Conservation (phyloP, 1,140 invertebrate species). For the Drosophila pectinifera region DNA sequence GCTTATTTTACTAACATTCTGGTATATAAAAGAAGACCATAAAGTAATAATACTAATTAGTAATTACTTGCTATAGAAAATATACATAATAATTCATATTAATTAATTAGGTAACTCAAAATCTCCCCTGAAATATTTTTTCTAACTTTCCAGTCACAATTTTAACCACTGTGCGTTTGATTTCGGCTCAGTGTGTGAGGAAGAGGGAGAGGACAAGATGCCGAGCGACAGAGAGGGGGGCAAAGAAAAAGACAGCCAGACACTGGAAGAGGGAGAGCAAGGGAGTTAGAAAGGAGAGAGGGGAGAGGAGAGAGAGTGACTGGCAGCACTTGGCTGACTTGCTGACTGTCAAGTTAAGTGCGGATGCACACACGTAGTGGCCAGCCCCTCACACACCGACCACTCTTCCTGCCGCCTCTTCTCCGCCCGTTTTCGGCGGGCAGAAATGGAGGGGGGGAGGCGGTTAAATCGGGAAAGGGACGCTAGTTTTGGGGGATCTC, state of each 20-base stretch:
- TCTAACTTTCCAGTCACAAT: background rate
- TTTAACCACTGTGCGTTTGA: constrained; percentile 1
- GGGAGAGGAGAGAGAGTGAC: constrained; percentile 5
- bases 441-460: constrained; percentile 1
- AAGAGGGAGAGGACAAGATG: background rate
- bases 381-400: background rate
- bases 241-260: background rate
- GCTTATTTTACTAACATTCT: background rate
- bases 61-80: no score
- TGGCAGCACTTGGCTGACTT: constrained; percentile 51
- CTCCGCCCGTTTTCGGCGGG: no score
- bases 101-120: no score
- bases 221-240: background rate
- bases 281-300: background rate
- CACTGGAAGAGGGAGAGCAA: background rate
- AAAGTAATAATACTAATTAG: background rate
- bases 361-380: constrained; percentile 51
- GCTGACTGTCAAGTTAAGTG: constrained; percentile 62
- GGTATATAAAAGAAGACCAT: no score
- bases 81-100: background rate
- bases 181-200: background rate
- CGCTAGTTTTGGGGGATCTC: constrained; percentile 52
- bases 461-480: background rate
- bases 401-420: background rate
- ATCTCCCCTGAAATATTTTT: background rate